These are phyloP conservation scores for Rhinichthys osculus DNA, from an alignment of 2,797 vertebrate species.

Conservation along the genomic window DNA sequence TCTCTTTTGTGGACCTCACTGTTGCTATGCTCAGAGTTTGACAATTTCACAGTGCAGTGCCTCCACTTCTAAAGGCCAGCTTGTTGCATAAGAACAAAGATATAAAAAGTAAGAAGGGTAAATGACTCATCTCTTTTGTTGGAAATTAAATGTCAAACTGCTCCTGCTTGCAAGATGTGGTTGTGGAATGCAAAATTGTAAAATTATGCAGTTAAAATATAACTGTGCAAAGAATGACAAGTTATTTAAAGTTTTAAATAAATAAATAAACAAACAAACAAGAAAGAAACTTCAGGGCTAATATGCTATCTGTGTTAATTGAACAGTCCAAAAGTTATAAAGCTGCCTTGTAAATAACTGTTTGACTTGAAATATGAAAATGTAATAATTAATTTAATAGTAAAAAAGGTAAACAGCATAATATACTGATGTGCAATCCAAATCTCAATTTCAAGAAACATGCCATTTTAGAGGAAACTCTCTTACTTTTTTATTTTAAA, in stretches of 20 bases:
- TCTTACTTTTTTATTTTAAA: neutral
- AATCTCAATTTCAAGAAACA: neutral
- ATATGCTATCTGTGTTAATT: neutral
- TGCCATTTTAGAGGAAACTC: neutral
- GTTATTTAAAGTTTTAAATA: neutral
- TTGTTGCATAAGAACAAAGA: conserved; percentile 36
- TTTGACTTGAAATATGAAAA: neutral
- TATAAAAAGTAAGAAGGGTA: conserved; percentile 20
- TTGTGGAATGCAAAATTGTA: neutral
- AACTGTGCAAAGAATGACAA: neutral
- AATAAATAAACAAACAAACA: neutral
- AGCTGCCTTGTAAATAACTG: neutral
- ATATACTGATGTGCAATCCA: neutral
- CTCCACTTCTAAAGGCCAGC: conserved; percentile 25
- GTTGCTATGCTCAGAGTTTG: neutral
- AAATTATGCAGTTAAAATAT: neutral
- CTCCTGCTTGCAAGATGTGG: neutral
- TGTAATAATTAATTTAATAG: neutral
- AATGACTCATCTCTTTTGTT: conserved; percentile 35
- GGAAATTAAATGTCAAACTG: conserved; percentile 35
- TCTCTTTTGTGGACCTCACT: neutral
- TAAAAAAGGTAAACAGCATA: neutral
- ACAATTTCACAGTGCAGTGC: conserved; percentile 24
- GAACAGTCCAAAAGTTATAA: neutral
- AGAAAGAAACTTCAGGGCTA: neutral